These are phyloP conservation scores for Leucania comma DNA, from an alignment of 2,888 invertebrate genomes.

Conservation along the genomic window DNA sequence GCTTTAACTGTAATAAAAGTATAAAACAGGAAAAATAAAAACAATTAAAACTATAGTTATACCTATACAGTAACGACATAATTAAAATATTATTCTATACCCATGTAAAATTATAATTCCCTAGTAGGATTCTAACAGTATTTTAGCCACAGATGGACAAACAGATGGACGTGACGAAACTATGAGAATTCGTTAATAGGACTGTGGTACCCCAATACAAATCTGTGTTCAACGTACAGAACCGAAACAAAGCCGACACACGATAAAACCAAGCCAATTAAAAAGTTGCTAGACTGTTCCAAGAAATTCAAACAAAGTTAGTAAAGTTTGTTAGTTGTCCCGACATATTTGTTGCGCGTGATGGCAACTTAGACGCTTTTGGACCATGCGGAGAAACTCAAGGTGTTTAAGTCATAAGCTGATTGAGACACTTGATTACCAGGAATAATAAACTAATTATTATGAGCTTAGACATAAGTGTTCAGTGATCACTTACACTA, in stretches of 20 bases:
- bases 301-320: conserved; percentile 61
- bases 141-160: too few relatives aligned
- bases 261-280: conserved; percentile 60
- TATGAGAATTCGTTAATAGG: background rate
- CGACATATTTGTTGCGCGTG: conserved; percentile 67
- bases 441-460: too few relatives aligned
- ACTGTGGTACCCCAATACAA: conserved; percentile 1
- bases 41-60: too few relatives aligned
- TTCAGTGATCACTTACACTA: too few relatives aligned
- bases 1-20: too few relatives aligned
- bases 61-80: too few relatives aligned
- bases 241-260: conserved; percentile 39
- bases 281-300: conserved; percentile 59
- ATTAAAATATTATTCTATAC: too few relatives aligned
- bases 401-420: conserved; percentile 29
- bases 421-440: too few relatives aligned
- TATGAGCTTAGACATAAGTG: too few relatives aligned
- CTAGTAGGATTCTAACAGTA: too few relatives aligned
- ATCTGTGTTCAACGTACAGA: conserved; percentile 34
- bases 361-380: conserved; percentile 61
- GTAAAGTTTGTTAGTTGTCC: conserved; percentile 65
- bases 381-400: conserved; percentile 45
- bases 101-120: too few relatives aligned
- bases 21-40: too few relatives aligned
- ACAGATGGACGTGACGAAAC: background rate